phyloP scores from a whole-genome alignment of 2,888 invertebrate genomes.

The Macaria notata region DNA sequence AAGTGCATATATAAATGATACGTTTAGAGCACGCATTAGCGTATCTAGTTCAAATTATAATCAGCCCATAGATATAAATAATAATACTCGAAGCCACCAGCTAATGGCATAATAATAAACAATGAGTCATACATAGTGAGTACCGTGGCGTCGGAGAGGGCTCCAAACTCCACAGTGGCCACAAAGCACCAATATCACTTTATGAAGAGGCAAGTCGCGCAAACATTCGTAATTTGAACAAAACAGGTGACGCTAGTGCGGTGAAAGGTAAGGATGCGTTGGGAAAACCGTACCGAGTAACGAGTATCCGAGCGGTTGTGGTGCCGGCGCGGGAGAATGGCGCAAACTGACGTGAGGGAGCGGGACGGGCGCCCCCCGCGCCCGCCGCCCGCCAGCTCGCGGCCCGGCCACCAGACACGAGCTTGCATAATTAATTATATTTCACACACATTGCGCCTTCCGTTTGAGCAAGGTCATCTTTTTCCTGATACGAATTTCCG shows the following conservation, averaged over 20 bases:
- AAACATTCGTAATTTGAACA: constrained; percentile 58
- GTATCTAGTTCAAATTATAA: constrained; percentile 35
- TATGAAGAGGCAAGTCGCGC: constrained; percentile 62
- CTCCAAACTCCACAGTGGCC: constrained; percentile 61
- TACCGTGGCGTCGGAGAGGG: constrained; percentile 58
- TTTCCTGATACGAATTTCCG: constrained; percentile 46
- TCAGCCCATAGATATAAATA: constrained; percentile 34
- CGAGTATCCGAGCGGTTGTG: constrained; percentile 70
- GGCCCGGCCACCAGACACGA: constrained; percentile 67
- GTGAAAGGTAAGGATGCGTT: constrained; percentile 77
- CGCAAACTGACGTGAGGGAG: constrained; percentile 71
- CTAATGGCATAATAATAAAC: constrained; percentile 56
- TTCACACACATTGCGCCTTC: constrained; percentile 70
- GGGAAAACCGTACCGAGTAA: constrained; percentile 68
- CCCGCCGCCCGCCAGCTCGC: constrained; percentile 37
- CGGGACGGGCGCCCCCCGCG: constrained; percentile 47
- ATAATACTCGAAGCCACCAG: constrained; percentile 50
- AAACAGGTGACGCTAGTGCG: constrained; percentile 67
- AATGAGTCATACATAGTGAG: constrained; percentile 63
- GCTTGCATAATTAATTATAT: constrained; percentile 77
- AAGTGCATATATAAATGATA: no score
- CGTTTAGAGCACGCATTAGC: constrained; percentile 14
- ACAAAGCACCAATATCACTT: constrained; percentile 79
- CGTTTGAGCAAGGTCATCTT: constrained; percentile 71
- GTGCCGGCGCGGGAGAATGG: constrained; percentile 75